Evolutionary conservation across 2,888 invertebrate genomes (phyloP).

Genomic region (Dolichopus griseipennis): DNA sequence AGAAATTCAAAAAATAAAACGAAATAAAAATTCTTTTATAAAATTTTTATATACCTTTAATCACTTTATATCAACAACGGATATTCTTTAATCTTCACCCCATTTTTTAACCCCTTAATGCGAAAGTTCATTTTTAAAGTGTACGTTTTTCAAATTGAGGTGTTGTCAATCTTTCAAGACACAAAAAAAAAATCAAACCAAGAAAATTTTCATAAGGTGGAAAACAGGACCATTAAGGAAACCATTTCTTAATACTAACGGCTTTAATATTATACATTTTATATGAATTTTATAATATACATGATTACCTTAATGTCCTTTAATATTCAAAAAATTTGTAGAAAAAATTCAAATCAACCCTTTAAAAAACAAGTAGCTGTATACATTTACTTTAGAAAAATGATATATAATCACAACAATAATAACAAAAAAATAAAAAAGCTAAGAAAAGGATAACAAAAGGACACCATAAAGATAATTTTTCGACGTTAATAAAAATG

Average conservation of each 20-base stretch:
- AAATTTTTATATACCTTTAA: background rate
- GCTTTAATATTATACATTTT: background rate
- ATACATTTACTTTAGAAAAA: no score
- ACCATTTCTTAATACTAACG: conserved; percentile 1
- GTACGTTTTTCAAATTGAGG: background rate
- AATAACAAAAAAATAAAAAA: no score
- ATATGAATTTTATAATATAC: background rate
- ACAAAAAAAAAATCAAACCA: no score
- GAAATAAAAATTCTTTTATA: background rate
- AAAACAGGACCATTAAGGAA: background rate
- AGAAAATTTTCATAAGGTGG: background rate
- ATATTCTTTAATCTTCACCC: background rate
- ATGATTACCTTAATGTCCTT: conserved; percentile 1
- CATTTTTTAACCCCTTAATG: no score
- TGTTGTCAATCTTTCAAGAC: background rate
- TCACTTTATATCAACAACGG: background rate
- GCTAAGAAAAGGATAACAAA: background rate
- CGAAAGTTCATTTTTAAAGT: no score
- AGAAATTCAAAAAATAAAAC: no score
- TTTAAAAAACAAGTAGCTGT: no score
- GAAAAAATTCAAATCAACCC: background rate
- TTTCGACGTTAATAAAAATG: no score
- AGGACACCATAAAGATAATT: background rate
- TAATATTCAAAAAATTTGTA: background rate
- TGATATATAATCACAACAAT: background rate